Percentiles rank a stretch among this genome's conserved stretches.
Evolutionary conservation across 2,113 vertebrate genomes (phyloP).

Genomic region (Dasyornis broadbenti): DNA sequence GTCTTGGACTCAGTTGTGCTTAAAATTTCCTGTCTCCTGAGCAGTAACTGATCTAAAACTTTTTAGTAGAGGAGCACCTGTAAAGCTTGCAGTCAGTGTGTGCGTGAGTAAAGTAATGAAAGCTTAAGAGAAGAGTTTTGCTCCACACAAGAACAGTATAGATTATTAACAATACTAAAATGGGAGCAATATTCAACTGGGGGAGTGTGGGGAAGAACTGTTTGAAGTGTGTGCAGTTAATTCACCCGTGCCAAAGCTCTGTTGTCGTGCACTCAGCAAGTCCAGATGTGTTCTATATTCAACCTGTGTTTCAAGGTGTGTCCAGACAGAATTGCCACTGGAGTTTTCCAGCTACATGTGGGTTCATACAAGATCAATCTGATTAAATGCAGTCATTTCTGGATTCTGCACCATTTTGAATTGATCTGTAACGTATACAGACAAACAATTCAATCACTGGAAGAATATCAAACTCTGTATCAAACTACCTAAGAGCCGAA

Average conservation of each 20-base stretch:
- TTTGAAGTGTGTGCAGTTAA: neutral
- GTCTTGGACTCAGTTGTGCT: neutral
- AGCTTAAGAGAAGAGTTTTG: neutral
- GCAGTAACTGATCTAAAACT: neutral
- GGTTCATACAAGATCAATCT: neutral
- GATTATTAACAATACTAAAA: neutral
- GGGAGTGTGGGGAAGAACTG: neutral
- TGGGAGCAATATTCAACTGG: accelerated
- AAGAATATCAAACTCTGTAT: neutral
- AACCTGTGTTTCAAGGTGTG: neutral
- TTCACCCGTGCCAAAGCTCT: neutral
- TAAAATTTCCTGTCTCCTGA: neutral
- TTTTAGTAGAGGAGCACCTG: neutral
- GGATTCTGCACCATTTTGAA: neutral
- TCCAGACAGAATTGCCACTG: neutral
- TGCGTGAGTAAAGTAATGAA: neutral
- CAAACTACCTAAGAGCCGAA: neutral
- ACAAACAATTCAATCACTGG: neutral
- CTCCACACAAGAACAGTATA: neutral
- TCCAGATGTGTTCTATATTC: neutral
- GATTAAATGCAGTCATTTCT: neutral
- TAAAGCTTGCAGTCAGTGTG: neutral
- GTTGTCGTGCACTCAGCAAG: neutral
- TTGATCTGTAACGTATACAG: neutral
- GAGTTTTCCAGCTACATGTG: neutral